Evolutionary conservation across 2,113 vertebrate genomes (phyloP).

Genomic region (Macrotis lagotis): DNA sequence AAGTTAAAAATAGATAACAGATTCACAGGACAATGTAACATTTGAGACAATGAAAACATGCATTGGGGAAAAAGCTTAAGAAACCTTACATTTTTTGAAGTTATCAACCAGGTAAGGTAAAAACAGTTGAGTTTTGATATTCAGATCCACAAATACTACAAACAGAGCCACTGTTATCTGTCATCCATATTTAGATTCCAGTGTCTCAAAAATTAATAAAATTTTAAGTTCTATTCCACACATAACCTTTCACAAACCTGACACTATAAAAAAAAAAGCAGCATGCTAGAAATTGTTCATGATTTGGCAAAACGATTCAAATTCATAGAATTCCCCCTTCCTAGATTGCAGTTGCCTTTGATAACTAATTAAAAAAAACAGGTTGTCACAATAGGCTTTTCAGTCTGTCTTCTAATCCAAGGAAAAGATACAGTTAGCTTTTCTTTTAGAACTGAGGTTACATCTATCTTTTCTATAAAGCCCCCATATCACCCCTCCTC

Average conservation of each 20-base stretch:
- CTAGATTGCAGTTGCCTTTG: background rate
- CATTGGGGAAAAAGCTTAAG: background rate
- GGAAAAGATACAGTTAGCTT: background rate
- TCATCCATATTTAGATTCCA: slow-evolving; percentile 83
- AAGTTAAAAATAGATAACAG: slow-evolving; percentile 13
- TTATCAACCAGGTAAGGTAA: slow-evolving; percentile 13
- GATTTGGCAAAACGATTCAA: slow-evolving; percentile 53
- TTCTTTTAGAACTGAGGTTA: slow-evolving; percentile 19
- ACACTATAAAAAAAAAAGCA: slow-evolving; percentile 72
- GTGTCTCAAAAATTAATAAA: slow-evolving; percentile 79
- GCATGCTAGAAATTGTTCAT: background rate
- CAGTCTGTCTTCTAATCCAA: slow-evolving; percentile 2
- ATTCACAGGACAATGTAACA: background rate
- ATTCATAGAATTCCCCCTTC: background rate
- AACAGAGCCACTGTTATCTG: slow-evolving; percentile 66
- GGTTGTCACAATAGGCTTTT: background rate
- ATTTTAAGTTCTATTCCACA: slow-evolving; percentile 72
- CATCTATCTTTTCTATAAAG: slow-evolving; percentile 41
- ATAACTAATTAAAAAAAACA: slow-evolving; percentile 45
- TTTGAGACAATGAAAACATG: slow-evolving; percentile 44
- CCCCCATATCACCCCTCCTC: background rate
- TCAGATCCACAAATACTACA: background rate
- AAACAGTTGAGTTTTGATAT: slow-evolving; percentile 44
- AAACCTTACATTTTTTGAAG: slow-evolving; percentile 23
- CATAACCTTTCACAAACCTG: slow-evolving; percentile 81